Percentiles rank a stretch among this genome's conserved stretches.
Evolutionary conservation across 2,113 vertebrate species (phyloP).

Genomic region (Platysternon megacephalum): DNA sequence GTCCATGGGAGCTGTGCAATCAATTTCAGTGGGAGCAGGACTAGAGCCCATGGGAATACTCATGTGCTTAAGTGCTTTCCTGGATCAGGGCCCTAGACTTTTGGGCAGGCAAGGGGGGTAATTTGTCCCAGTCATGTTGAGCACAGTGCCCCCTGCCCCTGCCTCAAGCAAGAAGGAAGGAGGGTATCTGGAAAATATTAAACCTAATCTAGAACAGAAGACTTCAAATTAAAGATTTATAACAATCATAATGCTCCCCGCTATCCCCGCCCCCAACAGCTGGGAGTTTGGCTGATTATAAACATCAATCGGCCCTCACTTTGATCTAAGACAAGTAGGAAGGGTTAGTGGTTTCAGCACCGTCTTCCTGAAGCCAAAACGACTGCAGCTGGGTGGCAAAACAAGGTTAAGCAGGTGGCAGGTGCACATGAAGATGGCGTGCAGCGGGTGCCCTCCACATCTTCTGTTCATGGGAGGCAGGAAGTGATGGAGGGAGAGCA

Average conservation of each 20-base stretch:
- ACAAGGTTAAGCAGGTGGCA: background rate
- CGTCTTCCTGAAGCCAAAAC: background rate
- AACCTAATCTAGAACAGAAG: background rate
- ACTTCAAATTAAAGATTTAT: background rate
- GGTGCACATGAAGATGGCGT: background rate
- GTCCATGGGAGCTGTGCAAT: background rate
- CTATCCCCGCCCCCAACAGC: background rate
- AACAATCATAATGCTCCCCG: background rate
- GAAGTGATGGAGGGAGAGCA: background rate
- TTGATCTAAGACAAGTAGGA: background rate
- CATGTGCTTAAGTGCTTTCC: accelerated
- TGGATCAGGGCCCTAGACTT: background rate
- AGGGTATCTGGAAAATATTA: background rate
- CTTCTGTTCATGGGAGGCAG: background rate
- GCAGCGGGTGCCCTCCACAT: background rate
- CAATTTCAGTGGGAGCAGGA: background rate
- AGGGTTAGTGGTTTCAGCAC: background rate
- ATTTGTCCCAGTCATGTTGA: background rate
- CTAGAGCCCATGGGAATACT: background rate
- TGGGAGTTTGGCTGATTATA: background rate
- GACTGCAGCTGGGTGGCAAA: accelerated
- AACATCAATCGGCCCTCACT: background rate
- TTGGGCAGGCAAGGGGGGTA: background rate
- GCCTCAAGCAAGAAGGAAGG: background rate
- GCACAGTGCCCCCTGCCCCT: background rate